Base-by-base conservation (phyloP, 2,888 invertebrate species). In the Apantesis nais region DNA sequence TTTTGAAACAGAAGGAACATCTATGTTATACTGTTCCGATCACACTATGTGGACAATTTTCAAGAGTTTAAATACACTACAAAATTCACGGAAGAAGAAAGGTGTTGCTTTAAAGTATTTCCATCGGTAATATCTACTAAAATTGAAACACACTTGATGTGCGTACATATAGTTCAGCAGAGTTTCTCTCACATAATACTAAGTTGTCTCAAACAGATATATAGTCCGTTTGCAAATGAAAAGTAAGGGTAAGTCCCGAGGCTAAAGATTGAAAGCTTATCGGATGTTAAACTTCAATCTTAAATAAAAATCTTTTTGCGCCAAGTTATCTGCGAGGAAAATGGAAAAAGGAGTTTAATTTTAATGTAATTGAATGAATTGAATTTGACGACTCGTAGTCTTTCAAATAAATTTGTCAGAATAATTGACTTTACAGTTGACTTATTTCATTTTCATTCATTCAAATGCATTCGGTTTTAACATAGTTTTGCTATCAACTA, bases 201-300 rank as follows among this genome's bases (percentile, higher is more conserved):
- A 19, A 34, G 34, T 22, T 61, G 16, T 34, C 34, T 34, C 22
- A 31, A 34, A 34, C 31, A 34, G 22, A 61, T 19, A 61, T 61
- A 11, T 61, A 31, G 14, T 19, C 60, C 34, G 22, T 9, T 22
- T 62, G 14, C 14, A 62, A 62, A 62, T 41, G 14, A 62, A 39
- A 62, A 62, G 34, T 25, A n/a, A 62, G 37, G 62, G 41, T 25
- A 62, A 16, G 39, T 39, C 62, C 41, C 25, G n/a, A 41, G 62
- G 41, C 39, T 14, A 41, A 16, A 37, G 22, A 62, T 62, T 37
- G 41, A 62, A 41, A 39, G 62, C 37, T 62, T 39, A 62, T 39
- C 37, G 39, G 39, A 37, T 25, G 39, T 41, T 61, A 34, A 39
- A 62, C 62, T 62, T 62, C 25, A 39, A 41, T 62, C 41, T 62